Evolutionary conservation across 2,113 vertebrate genomes (phyloP).

Genomic region (Grammomys surdaster): DNA sequence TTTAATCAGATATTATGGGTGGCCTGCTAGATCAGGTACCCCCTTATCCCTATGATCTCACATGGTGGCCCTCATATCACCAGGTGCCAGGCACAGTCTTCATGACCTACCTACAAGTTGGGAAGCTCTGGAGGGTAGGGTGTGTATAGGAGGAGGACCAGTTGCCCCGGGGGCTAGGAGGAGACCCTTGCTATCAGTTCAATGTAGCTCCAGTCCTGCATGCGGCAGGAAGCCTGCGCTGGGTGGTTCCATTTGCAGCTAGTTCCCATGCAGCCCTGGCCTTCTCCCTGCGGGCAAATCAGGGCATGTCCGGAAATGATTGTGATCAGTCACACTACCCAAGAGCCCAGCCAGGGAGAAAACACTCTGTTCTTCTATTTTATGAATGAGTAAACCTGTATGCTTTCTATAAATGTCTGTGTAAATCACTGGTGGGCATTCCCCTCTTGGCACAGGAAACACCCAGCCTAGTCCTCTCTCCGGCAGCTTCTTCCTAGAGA

Average conservation of each 20-base stretch:
- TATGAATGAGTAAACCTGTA: slow-evolving; percentile 79
- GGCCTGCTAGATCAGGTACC: background rate
- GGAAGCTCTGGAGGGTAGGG: background rate
- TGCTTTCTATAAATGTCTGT: slow-evolving; percentile 81
- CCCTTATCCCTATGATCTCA: background rate
- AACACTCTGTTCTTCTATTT: slow-evolving; percentile 74
- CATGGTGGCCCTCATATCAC: accelerated
- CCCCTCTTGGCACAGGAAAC: slow-evolving; percentile 66
- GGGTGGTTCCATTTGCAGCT: slow-evolving; percentile 39
- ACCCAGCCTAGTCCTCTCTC: background rate
- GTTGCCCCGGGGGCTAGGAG: background rate
- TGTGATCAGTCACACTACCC: slow-evolving; percentile 74
- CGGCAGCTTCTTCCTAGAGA: background rate
- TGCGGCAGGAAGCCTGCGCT: slow-evolving; percentile 69
- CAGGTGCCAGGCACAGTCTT: accelerated
- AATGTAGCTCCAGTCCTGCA: background rate
- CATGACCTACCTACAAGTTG: background rate
- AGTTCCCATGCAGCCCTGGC: slow-evolving; percentile 74
- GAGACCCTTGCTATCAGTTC: background rate
- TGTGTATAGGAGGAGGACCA: background rate
- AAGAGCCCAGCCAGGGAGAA: slow-evolving; percentile 62
- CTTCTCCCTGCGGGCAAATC: slow-evolving; percentile 69
- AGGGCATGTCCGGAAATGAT: slow-evolving; percentile 84
- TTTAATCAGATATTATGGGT: background rate
- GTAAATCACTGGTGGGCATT: slow-evolving; percentile 76